These are phyloP conservation scores for Papio anubis DNA, from an alignment of 2,113 vertebrate genomes.

Conservation along the genomic window DNA sequence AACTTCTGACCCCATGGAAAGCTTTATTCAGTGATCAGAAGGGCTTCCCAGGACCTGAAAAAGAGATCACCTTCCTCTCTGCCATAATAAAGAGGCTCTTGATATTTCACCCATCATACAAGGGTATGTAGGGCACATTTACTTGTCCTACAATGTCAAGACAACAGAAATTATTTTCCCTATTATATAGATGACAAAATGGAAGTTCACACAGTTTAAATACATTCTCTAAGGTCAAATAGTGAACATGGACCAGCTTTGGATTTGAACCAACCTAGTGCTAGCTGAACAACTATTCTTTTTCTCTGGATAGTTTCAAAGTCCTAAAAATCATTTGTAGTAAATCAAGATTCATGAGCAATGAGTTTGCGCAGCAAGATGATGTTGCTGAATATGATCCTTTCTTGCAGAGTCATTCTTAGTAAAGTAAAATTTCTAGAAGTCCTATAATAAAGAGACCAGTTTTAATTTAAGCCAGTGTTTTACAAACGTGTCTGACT, in stretches of 20 bases:
- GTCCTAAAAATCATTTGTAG: background rate
- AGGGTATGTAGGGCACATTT: no score
- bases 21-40: background rate
- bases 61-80: background rate
- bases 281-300: background rate
- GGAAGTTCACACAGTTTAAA: background rate
- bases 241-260: background rate
- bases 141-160: background rate
- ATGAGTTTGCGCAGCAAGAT: background rate
- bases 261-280: background rate
- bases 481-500: background rate
- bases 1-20: background rate
- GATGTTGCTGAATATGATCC: background rate
- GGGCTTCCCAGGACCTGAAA: background rate
- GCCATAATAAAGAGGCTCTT: background rate
- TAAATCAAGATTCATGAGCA: background rate
- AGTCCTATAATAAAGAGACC: background rate
- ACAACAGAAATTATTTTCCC: background rate
- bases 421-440: background rate
- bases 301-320: background rate
- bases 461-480: background rate
- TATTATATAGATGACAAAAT: background rate
- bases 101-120: background rate
- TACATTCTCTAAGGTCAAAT: background rate
- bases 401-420: background rate